These are phyloP conservation scores for Pristionchus entomophagus DNA, from an alignment of 2,888 invertebrate species.

Conservation along the genomic window DNA sequence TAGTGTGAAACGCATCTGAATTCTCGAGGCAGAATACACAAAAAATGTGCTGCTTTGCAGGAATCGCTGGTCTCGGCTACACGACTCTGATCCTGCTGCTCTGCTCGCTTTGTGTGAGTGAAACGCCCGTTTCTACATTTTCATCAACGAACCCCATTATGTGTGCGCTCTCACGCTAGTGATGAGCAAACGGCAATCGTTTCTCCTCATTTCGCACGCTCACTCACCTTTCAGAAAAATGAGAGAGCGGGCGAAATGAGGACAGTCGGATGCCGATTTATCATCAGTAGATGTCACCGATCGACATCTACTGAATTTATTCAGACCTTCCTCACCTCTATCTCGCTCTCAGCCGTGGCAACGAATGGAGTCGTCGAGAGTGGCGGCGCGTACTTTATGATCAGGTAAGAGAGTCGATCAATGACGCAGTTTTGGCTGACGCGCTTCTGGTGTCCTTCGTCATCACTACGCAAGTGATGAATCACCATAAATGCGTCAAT, in stretches of 20 bases:
- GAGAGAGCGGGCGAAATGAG: too few species aligned
- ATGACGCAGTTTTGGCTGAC: neutral
- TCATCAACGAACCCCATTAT: too few species aligned
- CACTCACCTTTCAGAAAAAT: slow-evolving; percentile 6
- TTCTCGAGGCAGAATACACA: neutral
- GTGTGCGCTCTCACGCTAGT: too few species aligned
- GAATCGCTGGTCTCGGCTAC: slow-evolving; percentile 72
- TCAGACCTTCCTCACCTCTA: slow-evolving; percentile 81
- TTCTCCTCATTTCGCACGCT: too few species aligned
- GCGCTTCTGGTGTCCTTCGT: too few species aligned
- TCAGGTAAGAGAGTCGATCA: slow-evolving; percentile 84
- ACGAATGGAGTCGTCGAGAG: slow-evolving; percentile 97
- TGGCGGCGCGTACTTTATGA: slow-evolving; percentile 99
- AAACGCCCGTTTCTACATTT: neutral
- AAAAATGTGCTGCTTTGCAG: slow-evolving; percentile 49
- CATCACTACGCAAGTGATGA: too few species aligned
- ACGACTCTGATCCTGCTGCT: slow-evolving; percentile 80
- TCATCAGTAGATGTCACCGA: too few species aligned
- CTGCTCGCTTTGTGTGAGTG: slow-evolving; percentile 78
- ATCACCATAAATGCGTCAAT: too few species aligned
- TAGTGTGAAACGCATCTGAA: neutral
- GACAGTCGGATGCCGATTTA: too few species aligned
- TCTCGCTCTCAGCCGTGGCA: slow-evolving; percentile 99
- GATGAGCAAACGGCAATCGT: too few species aligned
- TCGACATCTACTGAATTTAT: slow-evolving; percentile 38